phyloP scores from a whole-genome alignment of 2,797 vertebrate genomes.

The Anguilla pacifica region DNA sequence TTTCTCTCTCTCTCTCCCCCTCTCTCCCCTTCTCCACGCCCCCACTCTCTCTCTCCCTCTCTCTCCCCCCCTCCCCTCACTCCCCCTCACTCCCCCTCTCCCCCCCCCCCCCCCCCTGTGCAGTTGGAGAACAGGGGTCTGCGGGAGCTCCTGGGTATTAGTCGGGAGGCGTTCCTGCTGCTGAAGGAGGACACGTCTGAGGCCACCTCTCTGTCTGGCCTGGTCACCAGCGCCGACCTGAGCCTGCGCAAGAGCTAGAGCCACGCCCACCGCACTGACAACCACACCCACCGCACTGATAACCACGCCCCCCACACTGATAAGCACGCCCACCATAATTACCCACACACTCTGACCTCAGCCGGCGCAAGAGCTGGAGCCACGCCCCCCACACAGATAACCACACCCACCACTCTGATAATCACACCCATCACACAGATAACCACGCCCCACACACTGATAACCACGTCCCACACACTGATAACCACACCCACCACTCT shows the following conservation, averaged over 20 bases:
- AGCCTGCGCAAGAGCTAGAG: slow-evolving; percentile 88
- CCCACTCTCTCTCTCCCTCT: not conserved
- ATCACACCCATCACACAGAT: not conserved
- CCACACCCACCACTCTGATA: too few species aligned
- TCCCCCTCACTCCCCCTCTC: too few species aligned
- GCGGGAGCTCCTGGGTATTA: slow-evolving; percentile 94
- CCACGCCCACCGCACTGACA: not conserved
- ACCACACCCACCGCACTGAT: not conserved
- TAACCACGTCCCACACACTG: not conserved
- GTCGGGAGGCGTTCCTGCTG: slow-evolving; percentile 89
- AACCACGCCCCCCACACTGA: not conserved
- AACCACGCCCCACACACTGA: not conserved
- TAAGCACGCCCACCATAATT: not conserved
- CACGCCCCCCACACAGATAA: too few species aligned
- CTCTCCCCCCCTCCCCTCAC: too few species aligned
- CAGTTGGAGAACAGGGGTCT: slow-evolving; percentile 94
- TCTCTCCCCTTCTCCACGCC: too few species aligned
- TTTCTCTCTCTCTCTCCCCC: too few species aligned
- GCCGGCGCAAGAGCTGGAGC: too few species aligned
- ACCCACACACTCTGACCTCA: not conserved
- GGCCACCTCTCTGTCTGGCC: slow-evolving; percentile 82
- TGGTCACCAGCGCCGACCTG: slow-evolving; percentile 84
- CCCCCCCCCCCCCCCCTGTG: too few species aligned
- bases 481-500: not conserved
- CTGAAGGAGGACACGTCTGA: slow-evolving; percentile 87